Percentiles rank a stretch among this genome's conserved stretches.
phyloP scores from a whole-genome alignment of 2,113 vertebrate species.

The Oceanites oceanicus region DNA sequence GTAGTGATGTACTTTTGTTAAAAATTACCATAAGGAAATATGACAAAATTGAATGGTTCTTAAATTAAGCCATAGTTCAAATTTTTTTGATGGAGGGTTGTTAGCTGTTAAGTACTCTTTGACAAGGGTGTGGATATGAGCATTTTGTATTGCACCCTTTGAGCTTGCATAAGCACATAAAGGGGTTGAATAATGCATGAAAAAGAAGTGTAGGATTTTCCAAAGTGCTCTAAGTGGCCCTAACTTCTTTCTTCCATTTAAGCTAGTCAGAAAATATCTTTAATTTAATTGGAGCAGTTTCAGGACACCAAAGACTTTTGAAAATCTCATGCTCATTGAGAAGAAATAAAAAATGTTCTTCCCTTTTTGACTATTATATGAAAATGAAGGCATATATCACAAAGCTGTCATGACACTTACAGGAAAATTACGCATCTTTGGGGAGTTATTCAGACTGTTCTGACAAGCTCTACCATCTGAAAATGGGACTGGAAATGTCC shows the following conservation, averaged over 20 bases:
- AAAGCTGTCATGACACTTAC: constrained; percentile 25
- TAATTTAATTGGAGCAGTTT: constrained; percentile 4
- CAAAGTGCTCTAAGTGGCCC: background rate
- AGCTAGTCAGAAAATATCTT: constrained; percentile 33
- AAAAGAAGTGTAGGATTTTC: constrained; percentile 6
- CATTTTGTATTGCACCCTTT: constrained; percentile 9
- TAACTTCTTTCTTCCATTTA: constrained; percentile 32
- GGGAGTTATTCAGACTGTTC: constrained; percentile 41
- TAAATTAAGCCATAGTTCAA: constrained; percentile 3
- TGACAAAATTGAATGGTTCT: constrained; percentile 33
- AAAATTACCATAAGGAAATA: constrained; percentile 48
- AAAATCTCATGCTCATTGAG: background rate
- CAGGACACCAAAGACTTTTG: background rate
- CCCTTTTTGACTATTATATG: background rate
- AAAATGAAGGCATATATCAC: constrained; percentile 33
- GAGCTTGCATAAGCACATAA: background rate
- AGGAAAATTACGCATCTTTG: constrained; percentile 17
- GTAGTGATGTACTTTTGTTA: constrained; percentile 27
- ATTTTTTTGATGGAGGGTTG: background rate
- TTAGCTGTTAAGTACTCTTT: constrained; percentile 43
- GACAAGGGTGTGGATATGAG: constrained; percentile 42
- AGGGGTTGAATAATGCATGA: constrained; percentile 10
- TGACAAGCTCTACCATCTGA: constrained; percentile 27
- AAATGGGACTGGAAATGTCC: constrained; percentile 24
- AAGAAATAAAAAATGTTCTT: background rate